These are phyloP conservation scores for Champsocephalus gunnari DNA, from an alignment of 2,797 vertebrate species.

Conservation along the genomic window DNA sequence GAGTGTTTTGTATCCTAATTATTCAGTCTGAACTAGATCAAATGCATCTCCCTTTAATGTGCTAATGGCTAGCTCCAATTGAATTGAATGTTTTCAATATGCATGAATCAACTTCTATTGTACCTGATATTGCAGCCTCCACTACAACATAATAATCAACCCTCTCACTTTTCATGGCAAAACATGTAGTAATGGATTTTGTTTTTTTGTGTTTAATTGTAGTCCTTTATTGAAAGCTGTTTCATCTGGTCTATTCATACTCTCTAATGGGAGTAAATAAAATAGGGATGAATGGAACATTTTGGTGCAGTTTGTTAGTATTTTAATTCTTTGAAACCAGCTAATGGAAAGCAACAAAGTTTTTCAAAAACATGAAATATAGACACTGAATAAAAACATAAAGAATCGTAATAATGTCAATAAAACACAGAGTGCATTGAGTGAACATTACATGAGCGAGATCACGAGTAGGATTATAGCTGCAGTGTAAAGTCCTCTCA, in stretches of 20 bases:
- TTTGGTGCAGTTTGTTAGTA: conserved; percentile 19
- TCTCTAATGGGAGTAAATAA: conserved; percentile 35
- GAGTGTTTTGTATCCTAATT: conserved; percentile 68
- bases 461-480: conserved; percentile 14
- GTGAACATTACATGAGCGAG: conserved; percentile 4
- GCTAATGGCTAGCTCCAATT: conserved; percentile 78
- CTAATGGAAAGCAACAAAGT: conserved; percentile 40
- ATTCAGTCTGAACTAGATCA: conserved; percentile 77
- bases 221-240: conserved; percentile 31
- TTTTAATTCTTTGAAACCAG: conserved; percentile 33
- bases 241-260: conserved; percentile 10
- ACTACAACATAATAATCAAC: conserved; percentile 68
- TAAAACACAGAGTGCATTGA: neutral
- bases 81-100: conserved; percentile 74
- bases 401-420: conserved; percentile 1
- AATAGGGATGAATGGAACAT: conserved; percentile 27
- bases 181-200: conserved; percentile 49
- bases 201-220: conserved; percentile 40
- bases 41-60: conserved; percentile 83
- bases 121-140: conserved; percentile 54
- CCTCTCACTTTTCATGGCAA: conserved; percentile 59
- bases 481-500: neutral
- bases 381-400: conserved; percentile 19
- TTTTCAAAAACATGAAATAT: conserved; percentile 25
- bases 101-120: conserved; percentile 77